A percentile compares a stretch with the other conserved stretches of the same genome.
These are phyloP conservation scores for Drosophila flavopinicola DNA, from an alignment of 2,888 invertebrate species.

Conservation along the genomic window DNA sequence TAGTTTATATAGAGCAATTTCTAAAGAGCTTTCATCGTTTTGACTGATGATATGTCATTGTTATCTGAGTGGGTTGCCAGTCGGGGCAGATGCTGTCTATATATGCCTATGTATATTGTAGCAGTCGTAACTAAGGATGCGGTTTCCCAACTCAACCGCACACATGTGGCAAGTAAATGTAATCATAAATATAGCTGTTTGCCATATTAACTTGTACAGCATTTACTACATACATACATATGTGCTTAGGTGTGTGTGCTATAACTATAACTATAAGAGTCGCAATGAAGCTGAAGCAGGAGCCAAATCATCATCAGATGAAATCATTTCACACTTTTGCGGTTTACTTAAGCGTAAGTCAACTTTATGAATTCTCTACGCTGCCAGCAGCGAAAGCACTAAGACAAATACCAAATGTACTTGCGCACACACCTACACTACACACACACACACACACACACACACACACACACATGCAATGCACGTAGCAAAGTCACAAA, in stretches of 20 bases:
- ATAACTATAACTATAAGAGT: slow-evolving; percentile 19
- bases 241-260: background rate
- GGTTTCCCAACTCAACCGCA: slow-evolving; percentile 26
- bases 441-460: slow-evolving; percentile 13
- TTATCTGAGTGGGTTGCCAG: background rate
- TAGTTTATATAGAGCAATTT: no score
- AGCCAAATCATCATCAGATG: slow-evolving; percentile 72
- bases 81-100: background rate
- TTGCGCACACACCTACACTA: slow-evolving; percentile 30
- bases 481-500: slow-evolving; percentile 70
- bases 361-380: slow-evolving; percentile 67
- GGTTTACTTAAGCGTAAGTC: slow-evolving; percentile 75
- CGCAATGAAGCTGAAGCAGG: slow-evolving; percentile 46
- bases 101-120: background rate
- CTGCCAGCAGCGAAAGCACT: slow-evolving; percentile 42
- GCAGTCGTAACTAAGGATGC: slow-evolving; percentile 3
- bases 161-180: slow-evolving; percentile 47
- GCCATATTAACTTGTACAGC: slow-evolving; percentile 44
- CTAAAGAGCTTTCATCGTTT: background rate
- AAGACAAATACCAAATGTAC: slow-evolving; percentile 55
- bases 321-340: slow-evolving; percentile 76
- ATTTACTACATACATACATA: background rate
- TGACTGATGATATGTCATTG: background rate
- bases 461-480: slow-evolving; percentile 23
- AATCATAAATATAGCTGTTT: slow-evolving; percentile 53